Evolutionary conservation across 2,113 vertebrate genomes (phyloP).

Genomic region (Apistogramma diplotaenia): DNA sequence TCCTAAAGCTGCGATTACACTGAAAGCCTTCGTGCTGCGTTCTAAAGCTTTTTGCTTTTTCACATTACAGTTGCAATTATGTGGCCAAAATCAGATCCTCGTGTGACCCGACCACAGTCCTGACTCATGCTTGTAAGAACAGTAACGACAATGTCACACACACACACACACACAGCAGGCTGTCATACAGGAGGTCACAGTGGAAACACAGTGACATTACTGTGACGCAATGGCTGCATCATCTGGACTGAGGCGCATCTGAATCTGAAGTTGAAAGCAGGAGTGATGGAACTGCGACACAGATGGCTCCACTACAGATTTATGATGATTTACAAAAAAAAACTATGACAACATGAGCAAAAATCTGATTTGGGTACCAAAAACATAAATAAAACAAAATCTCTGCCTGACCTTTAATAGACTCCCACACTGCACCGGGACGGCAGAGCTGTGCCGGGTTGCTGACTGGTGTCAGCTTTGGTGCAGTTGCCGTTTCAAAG

Average conservation of each 20-base stretch:
- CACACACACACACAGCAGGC: background rate
- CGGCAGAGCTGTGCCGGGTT: conserved; percentile 1
- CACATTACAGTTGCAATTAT: background rate
- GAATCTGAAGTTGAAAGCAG: background rate
- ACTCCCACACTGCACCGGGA: conserved; percentile 40
- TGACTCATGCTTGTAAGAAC: background rate
- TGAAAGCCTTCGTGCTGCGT: background rate
- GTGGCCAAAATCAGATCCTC: background rate
- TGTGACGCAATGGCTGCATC: rapidly evolving
- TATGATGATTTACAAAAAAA: too few species aligned
- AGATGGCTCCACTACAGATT: background rate
- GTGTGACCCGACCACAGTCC: background rate
- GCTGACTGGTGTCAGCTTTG: background rate
- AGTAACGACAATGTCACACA: background rate
- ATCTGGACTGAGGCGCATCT: background rate
- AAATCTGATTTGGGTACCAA: background rate
- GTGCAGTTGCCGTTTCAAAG: conserved; percentile 61
- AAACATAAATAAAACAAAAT: background rate
- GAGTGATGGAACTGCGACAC: background rate
- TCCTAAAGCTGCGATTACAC: background rate
- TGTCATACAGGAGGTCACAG: background rate
- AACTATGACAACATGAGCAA: too few species aligned
- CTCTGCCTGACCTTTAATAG: conserved; percentile 55
- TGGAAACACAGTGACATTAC: background rate
- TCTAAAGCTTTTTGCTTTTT: background rate